These are phyloP conservation scores for Onthophagus sagittarius DNA, from an alignment of 2,888 invertebrate genomes.

Conservation along the genomic window DNA sequence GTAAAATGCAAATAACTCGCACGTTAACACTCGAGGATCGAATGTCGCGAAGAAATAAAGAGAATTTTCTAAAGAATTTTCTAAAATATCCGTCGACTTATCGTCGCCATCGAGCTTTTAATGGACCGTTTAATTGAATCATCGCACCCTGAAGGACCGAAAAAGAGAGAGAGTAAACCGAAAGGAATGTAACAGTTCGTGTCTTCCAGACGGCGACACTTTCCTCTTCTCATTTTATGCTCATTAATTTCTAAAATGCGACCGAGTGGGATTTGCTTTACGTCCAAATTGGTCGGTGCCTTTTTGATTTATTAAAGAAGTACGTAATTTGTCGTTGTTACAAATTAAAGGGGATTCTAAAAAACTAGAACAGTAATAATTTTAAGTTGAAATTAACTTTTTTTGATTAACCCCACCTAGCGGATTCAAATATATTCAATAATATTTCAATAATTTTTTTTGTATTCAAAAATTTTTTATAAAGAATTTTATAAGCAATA, in stretches of 20 bases:
- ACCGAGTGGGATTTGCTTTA: background rate
- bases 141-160: background rate
- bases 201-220: background rate
- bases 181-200: background rate
- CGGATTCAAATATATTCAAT: too few relatives aligned
- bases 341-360: too few relatives aligned
- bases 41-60: background rate
- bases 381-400: too few relatives aligned
- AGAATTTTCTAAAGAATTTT: background rate
- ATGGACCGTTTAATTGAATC: background rate
- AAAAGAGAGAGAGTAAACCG: too few relatives aligned
- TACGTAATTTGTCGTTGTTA: background rate
- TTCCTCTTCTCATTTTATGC: constrained; percentile 4
- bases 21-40: background rate
- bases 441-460: too few relatives aligned
- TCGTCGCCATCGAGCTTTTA: background rate
- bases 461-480: too few relatives aligned
- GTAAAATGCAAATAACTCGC: background rate
- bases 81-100: background rate
- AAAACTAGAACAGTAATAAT: too few relatives aligned
- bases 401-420: too few relatives aligned
- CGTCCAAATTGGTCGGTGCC: background rate
- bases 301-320: background rate
- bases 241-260: constrained; percentile 4
- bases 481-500: too few relatives aligned